A percentile compares a stretch with the other conserved stretches of the same genome.
phyloP scores from a whole-genome alignment of 2,797 vertebrate species.

The Brachyalestes nurse region DNA sequence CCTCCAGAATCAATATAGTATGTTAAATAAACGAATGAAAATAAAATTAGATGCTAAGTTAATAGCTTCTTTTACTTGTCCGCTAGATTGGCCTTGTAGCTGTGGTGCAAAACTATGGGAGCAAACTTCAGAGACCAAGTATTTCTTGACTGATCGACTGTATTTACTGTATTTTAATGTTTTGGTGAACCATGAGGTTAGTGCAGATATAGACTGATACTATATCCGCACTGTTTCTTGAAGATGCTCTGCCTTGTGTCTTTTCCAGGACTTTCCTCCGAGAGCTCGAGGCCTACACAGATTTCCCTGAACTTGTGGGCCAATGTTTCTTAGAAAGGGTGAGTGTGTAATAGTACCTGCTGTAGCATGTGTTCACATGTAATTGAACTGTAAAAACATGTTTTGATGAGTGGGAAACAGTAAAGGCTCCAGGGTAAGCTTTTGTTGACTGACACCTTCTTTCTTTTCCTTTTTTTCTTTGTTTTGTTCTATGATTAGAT shows the following conservation, averaged over 20 bases:
- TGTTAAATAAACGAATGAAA: no score
- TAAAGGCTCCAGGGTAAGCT: not conserved
- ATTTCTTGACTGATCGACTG: no score
- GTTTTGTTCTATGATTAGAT: constrained; percentile 76
- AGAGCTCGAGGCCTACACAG: constrained; percentile 90
- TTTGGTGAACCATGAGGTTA: no score
- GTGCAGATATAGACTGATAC: no score
- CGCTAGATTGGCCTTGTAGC: no score
- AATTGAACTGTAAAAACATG: not conserved
- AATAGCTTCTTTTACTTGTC: no score
- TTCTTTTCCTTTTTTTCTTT: not conserved
- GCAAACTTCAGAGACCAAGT: no score
- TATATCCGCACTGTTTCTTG: no score
- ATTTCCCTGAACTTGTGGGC: constrained; percentile 93
- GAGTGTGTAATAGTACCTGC: constrained; percentile 35
- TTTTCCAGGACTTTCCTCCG: constrained; percentile 88
- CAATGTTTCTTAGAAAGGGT: constrained; percentile 95
- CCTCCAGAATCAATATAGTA: no score
- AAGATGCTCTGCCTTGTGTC: not conserved
- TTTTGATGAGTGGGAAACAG: not conserved
- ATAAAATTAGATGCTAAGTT: no score
- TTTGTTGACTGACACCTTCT: not conserved
- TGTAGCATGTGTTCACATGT: constrained; percentile 39
- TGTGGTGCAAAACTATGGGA: no score
- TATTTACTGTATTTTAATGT: no score